Conservation (phyloP, 2,113 vertebrate species). For the Fukomys damarensis region DNA sequence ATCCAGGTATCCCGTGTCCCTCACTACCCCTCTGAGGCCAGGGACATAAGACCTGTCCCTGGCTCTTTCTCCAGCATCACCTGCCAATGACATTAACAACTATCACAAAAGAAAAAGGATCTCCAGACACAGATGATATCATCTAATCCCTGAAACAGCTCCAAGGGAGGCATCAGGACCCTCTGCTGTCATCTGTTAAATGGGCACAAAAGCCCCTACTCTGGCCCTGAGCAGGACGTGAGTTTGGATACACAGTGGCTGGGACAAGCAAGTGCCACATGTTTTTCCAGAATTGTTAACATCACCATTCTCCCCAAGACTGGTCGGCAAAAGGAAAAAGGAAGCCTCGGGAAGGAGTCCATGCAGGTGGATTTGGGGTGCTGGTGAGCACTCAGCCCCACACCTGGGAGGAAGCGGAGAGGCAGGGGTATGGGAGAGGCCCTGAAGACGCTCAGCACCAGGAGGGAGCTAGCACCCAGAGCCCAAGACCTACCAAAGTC, state of each 20-base stretch:
- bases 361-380: background rate
- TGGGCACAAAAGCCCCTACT: fast-evolving
- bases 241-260: fast-evolving
- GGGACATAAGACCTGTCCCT: background rate
- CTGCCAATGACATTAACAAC: background rate
- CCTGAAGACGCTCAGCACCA: too few species aligned
- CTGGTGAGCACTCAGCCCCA: background rate
- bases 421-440: fast-evolving
- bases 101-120: background rate
- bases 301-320: fast-evolving
- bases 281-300: fast-evolving
- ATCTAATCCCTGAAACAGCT: fast-evolving
- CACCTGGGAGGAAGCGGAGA: background rate
- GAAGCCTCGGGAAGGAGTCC: background rate
- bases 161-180: background rate
- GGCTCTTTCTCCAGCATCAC: background rate
- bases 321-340: background rate
- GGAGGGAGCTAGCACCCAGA: background rate
- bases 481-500: background rate
- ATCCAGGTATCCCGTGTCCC: background rate
- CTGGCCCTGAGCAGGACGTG: background rate
- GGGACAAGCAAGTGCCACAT: fast-evolving
- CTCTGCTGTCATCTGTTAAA: background rate
- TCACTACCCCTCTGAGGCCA: too few species aligned
- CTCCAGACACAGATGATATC: fast-evolving